Percentiles rank a stretch among this genome's conserved stretches.
Conservation (phyloP, 2,113 vertebrate genomes). For the Pimephales promelas region DNA sequence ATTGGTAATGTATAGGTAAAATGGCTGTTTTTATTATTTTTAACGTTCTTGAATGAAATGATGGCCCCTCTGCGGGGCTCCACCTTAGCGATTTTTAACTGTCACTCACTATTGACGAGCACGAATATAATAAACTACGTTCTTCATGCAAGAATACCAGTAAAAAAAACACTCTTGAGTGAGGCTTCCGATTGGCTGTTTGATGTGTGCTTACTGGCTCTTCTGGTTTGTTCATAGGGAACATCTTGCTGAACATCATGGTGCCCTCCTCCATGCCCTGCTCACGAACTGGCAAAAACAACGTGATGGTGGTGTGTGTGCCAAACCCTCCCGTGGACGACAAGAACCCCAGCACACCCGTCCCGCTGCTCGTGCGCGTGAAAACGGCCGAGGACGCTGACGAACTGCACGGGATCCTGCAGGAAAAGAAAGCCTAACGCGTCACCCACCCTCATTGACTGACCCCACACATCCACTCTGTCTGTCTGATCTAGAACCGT, state of each 20-base stretch:
- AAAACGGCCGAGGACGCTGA: slow-evolving; percentile 90
- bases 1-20: too few relatives aligned
- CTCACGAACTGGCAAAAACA: slow-evolving; percentile 90
- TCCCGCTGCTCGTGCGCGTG: slow-evolving; percentile 89
- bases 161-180: too few relatives aligned
- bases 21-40: too few relatives aligned
- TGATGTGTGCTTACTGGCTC: not conserved
- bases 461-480: slow-evolving; percentile 5
- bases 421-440: slow-evolving; percentile 83
- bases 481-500: slow-evolving; percentile 33
- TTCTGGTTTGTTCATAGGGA: slow-evolving; percentile 70
- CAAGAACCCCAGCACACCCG: slow-evolving; percentile 78
- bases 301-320: slow-evolving; percentile 91
- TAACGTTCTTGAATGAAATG: too few relatives aligned
- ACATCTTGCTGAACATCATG: slow-evolving; percentile 93
- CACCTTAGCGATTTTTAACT: too few relatives aligned
- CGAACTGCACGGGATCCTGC: slow-evolving; percentile 83
- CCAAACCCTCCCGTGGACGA: slow-evolving; percentile 89
- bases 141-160: too few relatives aligned
- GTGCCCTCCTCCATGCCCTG: slow-evolving; percentile 86
- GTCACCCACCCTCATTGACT: not conserved
- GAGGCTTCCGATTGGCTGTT: too few relatives aligned
- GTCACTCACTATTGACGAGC: too few relatives aligned
- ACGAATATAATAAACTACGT: too few relatives aligned
- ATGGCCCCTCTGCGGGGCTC: too few relatives aligned